These are phyloP conservation scores for Drosophila murphyi DNA, from an alignment of 1,140 invertebrate genomes.

Conservation along the genomic window DNA sequence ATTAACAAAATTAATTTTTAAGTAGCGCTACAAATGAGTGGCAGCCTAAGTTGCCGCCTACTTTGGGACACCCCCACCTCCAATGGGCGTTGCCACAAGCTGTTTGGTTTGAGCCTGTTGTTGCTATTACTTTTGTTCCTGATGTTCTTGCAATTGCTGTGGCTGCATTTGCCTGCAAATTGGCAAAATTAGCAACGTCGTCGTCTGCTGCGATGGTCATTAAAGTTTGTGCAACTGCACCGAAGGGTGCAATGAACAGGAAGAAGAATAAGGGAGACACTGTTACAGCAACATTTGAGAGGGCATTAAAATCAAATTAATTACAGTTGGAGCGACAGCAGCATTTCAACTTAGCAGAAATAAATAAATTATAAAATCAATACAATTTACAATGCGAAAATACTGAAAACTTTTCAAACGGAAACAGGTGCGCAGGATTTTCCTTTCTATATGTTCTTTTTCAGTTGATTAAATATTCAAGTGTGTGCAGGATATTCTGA, in stretches of 20 bases:
- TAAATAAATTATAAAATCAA: constrained; percentile 82
- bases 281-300: constrained; percentile 61
- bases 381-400: constrained; percentile 55
- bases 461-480: too few species aligned
- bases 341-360: constrained; percentile 40
- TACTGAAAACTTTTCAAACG: constrained; percentile 13
- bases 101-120: constrained; percentile 37
- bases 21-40: constrained; percentile 75
- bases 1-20: constrained; percentile 83
- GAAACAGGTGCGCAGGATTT: constrained; percentile 20
- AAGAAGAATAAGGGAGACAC: neutral
- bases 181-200: constrained; percentile 72
- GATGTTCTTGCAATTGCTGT: constrained; percentile 11
- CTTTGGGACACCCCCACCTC: neutral
- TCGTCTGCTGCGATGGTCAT: constrained; percentile 63
- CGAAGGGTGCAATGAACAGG: neutral
- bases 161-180: constrained; percentile 67
- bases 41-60: constrained; percentile 62
- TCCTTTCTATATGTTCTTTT: neutral
- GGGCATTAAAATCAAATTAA: constrained; percentile 83
- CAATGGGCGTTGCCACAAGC: constrained; percentile 56
- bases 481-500: too few species aligned
- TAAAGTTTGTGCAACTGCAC: constrained; percentile 65
- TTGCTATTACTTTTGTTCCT: constrained; percentile 8
- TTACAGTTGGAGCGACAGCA: constrained; percentile 68